Evolutionary conservation across 35 echinoderm and acorn worm genomes (phyloP), one percentile per base, ranked within the genome.

Genomic region (Amphiura filiformis): DNA sequence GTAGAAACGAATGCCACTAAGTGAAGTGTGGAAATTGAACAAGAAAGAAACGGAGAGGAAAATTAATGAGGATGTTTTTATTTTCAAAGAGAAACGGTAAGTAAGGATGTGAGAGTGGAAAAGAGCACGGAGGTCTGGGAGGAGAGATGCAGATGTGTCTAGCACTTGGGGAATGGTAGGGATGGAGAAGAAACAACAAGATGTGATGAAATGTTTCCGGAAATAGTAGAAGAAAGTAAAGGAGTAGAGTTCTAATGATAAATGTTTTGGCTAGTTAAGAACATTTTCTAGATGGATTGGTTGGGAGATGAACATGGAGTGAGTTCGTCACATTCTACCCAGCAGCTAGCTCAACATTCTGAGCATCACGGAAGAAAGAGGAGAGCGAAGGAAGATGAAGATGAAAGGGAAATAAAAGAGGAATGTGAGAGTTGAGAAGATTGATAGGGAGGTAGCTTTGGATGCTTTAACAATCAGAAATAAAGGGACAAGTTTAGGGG

Each of bases 401-500:
- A 70, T 52, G 44, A 11, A 52, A 20, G 44, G 61, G 61, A 70
- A 70, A 70, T 70, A 70, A 70, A 70, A 30, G 61, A 70, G 17
- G 61, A 70, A 70, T 70, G 9, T 13, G 61, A 70, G 61, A 70
- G 11, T 23, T 3, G 11, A 70, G 9, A 70, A 70, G 61, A 70
- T 70, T 5, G 61, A 70, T 70, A 3, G 26, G 17, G 17, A 30
- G 61, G n/a, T 70, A 13, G 61, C 61, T 70, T 70, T 18, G 11
- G 61, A 70, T 70, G 7, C 61, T 5, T 70, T 70, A 70, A 26
- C 61, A 70, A 70, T 23, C 61, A 15, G 17, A 70, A 70, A n/a
- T n/a, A n/a, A 70, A 70, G 26, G 28, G 61, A 70, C 61, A 70
- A 70, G 61, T 70, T 70, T 70, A 70, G 61, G 61, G 61, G 61